Base-by-base conservation (phyloP, 2,113 vertebrate species). In the Phrynosoma platyrhinos region DNA sequence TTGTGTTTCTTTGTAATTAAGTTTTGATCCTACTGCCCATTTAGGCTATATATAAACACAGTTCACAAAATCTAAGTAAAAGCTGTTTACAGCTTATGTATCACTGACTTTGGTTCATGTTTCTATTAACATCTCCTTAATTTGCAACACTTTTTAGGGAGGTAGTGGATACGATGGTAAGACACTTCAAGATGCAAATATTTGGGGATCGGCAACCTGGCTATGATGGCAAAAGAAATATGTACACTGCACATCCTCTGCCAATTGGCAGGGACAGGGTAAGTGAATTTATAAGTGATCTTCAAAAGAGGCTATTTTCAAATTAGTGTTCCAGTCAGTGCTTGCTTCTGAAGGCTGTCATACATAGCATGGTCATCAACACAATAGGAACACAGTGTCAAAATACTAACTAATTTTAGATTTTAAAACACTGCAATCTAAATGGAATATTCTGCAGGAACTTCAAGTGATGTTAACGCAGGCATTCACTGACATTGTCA, bases 151-250 rank as follows among this genome's bases (percentile, higher is more conserved):
- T 92, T 23, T 92, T 76, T 79, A 99, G 99, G 96, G 99, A 99
- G 93, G 99, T 99, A 89, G 98, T 99, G 92, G 99, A 99, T 89
- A 99, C 99, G 9, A 99, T 99, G 99, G 99, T 99, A 84, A 97
- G 99, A 76, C 98, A 99, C 95, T 99, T 99, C 96, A 99, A 99
- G 97, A 99, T 99, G 98, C 99, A 99, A 85, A 99, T 99, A 92
- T 99, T 99, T 96, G 99, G 99, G 79, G 99, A 99, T 93, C 97
- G 98, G 47, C 99, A 99, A 93, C 99, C 99, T 77, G 98, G 99
- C 0, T 99, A 99, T 3, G 99, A 99, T 58, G 99, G 99, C 90
- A 99, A 99, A 95, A 97, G 98, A 92, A 99, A 99, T 95, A 99
- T 99, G 99, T 99, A 99, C 91, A 99, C 99, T 0, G 99, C 99